Evolutionary conservation across 2,888 invertebrate species (phyloP).

Genomic region (Xestoiulus laeticollis): DNA sequence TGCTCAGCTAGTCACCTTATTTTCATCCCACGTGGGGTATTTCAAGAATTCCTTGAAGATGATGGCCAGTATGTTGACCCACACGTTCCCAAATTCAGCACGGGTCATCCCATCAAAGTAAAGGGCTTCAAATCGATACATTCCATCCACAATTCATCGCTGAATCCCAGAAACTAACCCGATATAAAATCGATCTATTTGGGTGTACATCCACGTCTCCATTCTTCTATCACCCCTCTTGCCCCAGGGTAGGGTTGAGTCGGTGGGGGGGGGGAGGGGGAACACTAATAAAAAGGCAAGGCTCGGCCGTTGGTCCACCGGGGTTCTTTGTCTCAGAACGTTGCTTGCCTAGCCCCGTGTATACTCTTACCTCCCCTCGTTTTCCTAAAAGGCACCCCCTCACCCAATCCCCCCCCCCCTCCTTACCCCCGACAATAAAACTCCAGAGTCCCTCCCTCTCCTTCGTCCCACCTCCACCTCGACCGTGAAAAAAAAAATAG

Average conservation of each 20-base stretch:
- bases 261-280: neutral
- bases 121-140: no score
- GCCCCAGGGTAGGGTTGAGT: conserved; percentile 2
- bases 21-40: no score
- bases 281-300: neutral
- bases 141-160: no score
- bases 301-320: conserved; percentile 11
- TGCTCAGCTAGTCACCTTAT: no score
- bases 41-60: no score
- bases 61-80: neutral
- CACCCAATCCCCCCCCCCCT: neutral
- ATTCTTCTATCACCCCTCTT: neutral
- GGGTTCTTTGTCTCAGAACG: conserved; percentile 18
- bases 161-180: neutral
- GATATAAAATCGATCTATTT: neutral
- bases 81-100: conserved; percentile 1
- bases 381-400: neutral
- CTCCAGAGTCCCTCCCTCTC: neutral
- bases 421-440: neutral
- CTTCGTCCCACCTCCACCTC: neutral
- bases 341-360: neutral
- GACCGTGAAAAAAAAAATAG: conserved; percentile 1
- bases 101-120: no score
- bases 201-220: neutral
- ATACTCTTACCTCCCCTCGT: neutral